A percentile compares a stretch with the other conserved stretches of the same genome.
phyloP scores from a whole-genome alignment of 2,113 vertebrate genomes.

The Manacus vitellinus region DNA sequence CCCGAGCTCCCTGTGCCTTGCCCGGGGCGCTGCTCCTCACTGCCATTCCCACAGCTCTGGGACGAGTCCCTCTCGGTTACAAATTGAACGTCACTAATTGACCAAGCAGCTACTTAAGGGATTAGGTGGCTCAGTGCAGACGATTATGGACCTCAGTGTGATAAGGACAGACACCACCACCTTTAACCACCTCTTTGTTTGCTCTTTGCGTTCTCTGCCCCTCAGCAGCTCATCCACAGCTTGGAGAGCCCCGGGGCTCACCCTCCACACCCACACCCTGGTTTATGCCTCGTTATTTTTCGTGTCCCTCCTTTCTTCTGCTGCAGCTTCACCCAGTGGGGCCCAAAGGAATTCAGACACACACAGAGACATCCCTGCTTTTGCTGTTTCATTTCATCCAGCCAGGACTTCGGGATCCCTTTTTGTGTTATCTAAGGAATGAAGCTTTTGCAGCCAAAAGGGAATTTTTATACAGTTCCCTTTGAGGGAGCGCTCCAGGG shows the following conservation, averaged over 20 bases:
- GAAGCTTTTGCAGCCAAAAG: not conserved
- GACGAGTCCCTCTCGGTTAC: not conserved
- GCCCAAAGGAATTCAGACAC: fast-evolving
- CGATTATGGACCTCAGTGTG: not conserved
- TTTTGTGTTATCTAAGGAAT: not conserved
- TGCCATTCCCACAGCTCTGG: not conserved
- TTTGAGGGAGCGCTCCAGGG: not conserved
- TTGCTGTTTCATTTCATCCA: not conserved
- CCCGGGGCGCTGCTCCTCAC: not conserved
- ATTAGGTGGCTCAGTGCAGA: not conserved
- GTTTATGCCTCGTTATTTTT: not conserved
- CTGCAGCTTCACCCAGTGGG: not conserved
- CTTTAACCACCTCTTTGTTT: not conserved
- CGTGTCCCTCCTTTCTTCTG: not conserved
- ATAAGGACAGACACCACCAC: fast-evolving
- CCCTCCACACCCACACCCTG: not conserved
- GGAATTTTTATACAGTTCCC: not conserved
- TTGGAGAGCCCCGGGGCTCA: not conserved
- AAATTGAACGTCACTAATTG: not conserved
- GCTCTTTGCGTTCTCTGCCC: not conserved
- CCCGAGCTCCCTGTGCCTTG: not conserved
- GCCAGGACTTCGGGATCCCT: not conserved
- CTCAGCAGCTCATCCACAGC: not conserved
- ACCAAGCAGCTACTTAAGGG: not conserved
- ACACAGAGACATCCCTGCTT: not conserved